Percentiles rank a stretch among this genome's conserved stretches.
Conservation (phyloP, 2,888 invertebrate genomes). For the Ichneumoninae sp. region DNA sequence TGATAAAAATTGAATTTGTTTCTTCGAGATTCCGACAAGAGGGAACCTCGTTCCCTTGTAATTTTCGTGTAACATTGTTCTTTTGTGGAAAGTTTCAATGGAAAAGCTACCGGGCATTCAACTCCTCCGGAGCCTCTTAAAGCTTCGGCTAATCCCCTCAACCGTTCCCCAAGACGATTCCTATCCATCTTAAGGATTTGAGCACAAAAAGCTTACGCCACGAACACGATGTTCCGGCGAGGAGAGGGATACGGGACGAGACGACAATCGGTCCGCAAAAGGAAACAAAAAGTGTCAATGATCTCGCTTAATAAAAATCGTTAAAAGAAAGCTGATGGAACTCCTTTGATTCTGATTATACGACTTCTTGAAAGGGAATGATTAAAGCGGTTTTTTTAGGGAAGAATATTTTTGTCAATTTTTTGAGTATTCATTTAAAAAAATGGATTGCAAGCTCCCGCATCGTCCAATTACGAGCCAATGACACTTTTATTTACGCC, state of each 20-base stretch:
- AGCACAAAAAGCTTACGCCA: constrained; percentile 21
- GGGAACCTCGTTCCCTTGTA: not conserved
- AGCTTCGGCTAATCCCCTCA: constrained; percentile 50
- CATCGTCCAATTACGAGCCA: constrained; percentile 1
- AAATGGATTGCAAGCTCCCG: not conserved
- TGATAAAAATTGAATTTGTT: not conserved
- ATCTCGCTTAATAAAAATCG: not conserved
- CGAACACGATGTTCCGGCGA: constrained; percentile 33
- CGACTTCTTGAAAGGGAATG: not conserved
- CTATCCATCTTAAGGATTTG: constrained; percentile 45
- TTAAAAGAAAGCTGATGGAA: not conserved
- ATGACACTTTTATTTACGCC: not conserved
- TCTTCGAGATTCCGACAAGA: not conserved
- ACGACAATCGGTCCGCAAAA: not conserved
- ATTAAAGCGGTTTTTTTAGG: not conserved
- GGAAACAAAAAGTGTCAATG: not conserved
- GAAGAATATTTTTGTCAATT: not conserved
- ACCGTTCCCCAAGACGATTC: constrained; percentile 46
- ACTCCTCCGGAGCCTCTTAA: constrained; percentile 21
- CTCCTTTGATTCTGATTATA: not conserved
- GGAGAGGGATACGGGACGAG: constrained; percentile 2
- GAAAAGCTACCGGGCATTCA: constrained; percentile 16
- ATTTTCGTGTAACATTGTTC: constrained; percentile 14
- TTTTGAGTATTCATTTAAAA: not conserved
- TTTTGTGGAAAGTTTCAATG: constrained; percentile 22